These are phyloP conservation scores for Parnassius glacialis DNA, from an alignment of 2,888 invertebrate species.

Conservation along the genomic window DNA sequence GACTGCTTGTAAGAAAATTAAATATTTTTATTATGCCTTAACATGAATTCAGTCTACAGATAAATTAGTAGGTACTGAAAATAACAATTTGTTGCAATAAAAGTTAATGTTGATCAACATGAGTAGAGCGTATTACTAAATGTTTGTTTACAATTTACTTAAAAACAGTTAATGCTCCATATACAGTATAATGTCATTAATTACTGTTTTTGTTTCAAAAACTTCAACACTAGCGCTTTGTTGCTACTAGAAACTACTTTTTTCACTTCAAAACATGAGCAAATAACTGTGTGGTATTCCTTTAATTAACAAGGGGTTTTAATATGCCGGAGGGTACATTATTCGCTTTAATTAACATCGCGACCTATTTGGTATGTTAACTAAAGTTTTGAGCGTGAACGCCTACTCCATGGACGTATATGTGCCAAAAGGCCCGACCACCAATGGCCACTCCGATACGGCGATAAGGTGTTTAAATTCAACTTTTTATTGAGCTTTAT, in stretches of 20 bases:
- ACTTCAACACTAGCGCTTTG: conserved; percentile 7
- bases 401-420: conserved; percentile 38
- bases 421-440: conserved; percentile 43
- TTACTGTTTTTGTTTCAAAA: conserved; percentile 8
- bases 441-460: conserved; percentile 55
- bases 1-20: too few species aligned
- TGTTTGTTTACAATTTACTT: neutral
- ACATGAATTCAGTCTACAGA: too few species aligned
- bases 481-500: conserved; percentile 70
- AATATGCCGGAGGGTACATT: neutral
- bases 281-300: neutral
- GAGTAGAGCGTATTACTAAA: neutral
- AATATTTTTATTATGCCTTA: too few species aligned
- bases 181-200: conserved; percentile 12
- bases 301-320: conserved; percentile 7
- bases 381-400: conserved; percentile 12
- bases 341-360: conserved; percentile 10
- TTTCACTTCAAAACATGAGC: conserved; percentile 3
- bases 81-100: neutral
- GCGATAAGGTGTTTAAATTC: conserved; percentile 70
- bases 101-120: neutral
- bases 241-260: conserved; percentile 2
- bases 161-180: conserved; percentile 3
- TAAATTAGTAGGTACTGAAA: neutral
- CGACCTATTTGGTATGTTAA: conserved; percentile 12